Evolutionary conservation across 2,797 vertebrate species (phyloP).

Genomic region (Crypturellus tataupa): DNA sequence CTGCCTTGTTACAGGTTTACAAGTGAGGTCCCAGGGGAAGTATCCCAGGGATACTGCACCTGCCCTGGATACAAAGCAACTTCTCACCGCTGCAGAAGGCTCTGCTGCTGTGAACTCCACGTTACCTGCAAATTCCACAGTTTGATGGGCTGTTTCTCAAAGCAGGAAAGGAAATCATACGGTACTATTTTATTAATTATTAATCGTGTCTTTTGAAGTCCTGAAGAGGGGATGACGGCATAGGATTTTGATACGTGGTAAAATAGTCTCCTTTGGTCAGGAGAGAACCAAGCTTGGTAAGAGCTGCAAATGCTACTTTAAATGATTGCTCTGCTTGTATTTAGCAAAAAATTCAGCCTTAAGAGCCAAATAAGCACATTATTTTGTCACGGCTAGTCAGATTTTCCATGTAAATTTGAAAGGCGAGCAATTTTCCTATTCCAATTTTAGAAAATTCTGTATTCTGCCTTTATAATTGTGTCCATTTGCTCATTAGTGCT

Average conservation of each 20-base stretch:
- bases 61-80: neutral
- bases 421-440: conserved; percentile 38
- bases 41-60: neutral
- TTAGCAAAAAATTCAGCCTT: conserved; percentile 23
- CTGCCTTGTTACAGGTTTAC: neutral
- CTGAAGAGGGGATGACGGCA: neutral
- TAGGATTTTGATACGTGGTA: conserved; percentile 7
- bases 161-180: neutral
- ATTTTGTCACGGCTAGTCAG: conserved; percentile 53
- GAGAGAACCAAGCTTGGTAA: conserved; percentile 9
- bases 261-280: neutral
- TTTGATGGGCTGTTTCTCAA: conserved; percentile 14
- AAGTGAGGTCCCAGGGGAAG: neutral
- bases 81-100: neutral
- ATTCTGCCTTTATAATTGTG: conserved; percentile 32
- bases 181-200: neutral
- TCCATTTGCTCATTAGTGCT: conserved; percentile 59
- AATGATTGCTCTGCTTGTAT: conserved; percentile 61
- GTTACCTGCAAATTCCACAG: neutral
- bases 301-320: conserved; percentile 20
- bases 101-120: conserved; percentile 22
- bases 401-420: conserved; percentile 46
- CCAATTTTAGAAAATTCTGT: conserved; percentile 53
- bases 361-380: conserved; percentile 57
- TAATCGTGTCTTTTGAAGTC: neutral